Conservation (phyloP, 2,113 vertebrate species). For the Gopherus evgoodei region DNA sequence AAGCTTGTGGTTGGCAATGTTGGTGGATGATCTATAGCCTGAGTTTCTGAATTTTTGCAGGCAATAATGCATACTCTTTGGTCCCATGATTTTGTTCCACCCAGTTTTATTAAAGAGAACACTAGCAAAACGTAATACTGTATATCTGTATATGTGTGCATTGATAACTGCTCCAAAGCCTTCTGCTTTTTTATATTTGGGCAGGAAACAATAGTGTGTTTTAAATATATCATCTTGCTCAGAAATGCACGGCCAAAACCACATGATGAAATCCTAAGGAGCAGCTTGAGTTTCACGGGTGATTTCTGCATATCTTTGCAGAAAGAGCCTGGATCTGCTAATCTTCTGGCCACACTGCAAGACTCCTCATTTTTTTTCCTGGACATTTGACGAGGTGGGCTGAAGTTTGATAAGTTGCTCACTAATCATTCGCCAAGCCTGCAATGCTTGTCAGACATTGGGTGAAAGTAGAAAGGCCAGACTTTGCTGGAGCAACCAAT, state of each 20-base stretch:
- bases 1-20: accelerated
- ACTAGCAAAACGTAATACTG: neutral
- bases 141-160: neutral
- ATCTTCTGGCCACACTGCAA: neutral
- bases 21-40: neutral
- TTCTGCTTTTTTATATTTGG: neutral
- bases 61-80: neutral
- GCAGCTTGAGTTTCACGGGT: neutral
- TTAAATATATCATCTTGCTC: neutral
- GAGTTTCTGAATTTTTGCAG: neutral
- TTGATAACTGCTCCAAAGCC: neutral
- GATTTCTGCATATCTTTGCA: neutral
- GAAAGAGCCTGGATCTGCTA: neutral
- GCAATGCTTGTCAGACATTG: neutral
- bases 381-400: neutral
- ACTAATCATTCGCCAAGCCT: neutral
- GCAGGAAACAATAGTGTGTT: neutral
- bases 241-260: neutral
- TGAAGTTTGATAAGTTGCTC: neutral
- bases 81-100: accelerated
- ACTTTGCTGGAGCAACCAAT: neutral
- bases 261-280: neutral
- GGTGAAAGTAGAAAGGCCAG: neutral
- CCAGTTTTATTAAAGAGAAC: neutral
- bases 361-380: neutral